phyloP scores from a whole-genome alignment of 2,888 invertebrate species.

The Caenorhabditis panamensis region DNA sequence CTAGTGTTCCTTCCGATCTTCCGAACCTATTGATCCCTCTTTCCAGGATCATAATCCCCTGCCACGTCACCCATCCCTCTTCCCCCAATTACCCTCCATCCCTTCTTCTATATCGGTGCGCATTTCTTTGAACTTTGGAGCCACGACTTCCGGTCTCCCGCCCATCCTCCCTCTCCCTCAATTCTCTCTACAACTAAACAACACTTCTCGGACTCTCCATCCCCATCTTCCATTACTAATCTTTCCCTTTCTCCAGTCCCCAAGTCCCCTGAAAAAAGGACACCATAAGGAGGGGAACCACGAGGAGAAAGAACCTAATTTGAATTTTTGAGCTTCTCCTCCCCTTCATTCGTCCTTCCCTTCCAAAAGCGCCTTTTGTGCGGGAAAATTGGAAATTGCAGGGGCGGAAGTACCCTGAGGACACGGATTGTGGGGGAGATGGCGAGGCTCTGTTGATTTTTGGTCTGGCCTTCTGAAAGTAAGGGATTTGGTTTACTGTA shows the following conservation, averaged over 20 bases:
- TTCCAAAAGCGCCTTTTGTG: slow-evolving; percentile 1
- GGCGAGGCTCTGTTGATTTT: not conserved
- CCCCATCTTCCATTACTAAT: not conserved
- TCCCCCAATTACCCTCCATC: slow-evolving; percentile 8
- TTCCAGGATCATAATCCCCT: slow-evolving; percentile 13
- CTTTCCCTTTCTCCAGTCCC: slow-evolving; percentile 8
- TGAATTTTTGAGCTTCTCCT: slow-evolving; percentile 1
- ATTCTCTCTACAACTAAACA: slow-evolving; percentile 17
- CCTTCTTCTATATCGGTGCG: slow-evolving; percentile 20
- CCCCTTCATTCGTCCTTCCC: too few relatives aligned
- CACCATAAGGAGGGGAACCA: not conserved
- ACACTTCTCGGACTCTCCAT: slow-evolving; percentile 12
- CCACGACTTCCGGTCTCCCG: slow-evolving; percentile 36
- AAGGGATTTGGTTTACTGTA: not conserved
- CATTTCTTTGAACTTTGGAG: slow-evolving; percentile 46
- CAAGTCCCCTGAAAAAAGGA: not conserved
- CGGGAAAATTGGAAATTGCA: not conserved
- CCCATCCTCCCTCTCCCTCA: slow-evolving; percentile 6
- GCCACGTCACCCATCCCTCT: slow-evolving; percentile 23
- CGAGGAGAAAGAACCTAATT: slow-evolving; percentile 6
- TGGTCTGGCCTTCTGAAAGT: not conserved
- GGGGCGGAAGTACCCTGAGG: slow-evolving; percentile 8
- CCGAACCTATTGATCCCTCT: too few relatives aligned
- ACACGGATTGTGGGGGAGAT: not conserved
- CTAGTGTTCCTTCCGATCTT: too few relatives aligned